Evolutionary conservation across 2,113 vertebrate species (phyloP).

Genomic region (Brachyhypopomus gauderio): DNA sequence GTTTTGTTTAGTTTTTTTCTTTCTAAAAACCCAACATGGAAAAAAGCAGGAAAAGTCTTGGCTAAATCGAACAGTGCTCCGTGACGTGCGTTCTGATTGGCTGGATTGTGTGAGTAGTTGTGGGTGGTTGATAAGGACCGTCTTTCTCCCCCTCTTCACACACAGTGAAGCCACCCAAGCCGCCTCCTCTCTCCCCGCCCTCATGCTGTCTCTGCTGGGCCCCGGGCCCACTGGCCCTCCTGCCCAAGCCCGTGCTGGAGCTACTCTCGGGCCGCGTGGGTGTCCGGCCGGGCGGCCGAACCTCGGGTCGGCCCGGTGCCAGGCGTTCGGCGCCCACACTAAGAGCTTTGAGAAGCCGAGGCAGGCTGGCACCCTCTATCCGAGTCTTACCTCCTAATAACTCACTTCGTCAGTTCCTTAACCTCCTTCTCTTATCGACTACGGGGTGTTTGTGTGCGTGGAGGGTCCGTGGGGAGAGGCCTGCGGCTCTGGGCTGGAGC

Average conservation of each 20-base stretch:
- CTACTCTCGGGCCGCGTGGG: neutral
- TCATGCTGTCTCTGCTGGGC: no score
- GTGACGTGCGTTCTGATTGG: slow-evolving; percentile 38
- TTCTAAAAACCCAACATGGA: no score
- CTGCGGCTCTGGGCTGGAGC: no score
- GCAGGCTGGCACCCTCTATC: neutral
- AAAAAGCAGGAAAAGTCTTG: slow-evolving; percentile 11
- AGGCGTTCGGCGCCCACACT: no score
- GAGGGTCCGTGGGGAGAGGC: no score
- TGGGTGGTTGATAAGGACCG: neutral
- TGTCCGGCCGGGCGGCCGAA: neutral
- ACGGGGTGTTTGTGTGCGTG: neutral
- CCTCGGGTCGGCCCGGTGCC: no score
- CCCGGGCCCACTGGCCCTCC: neutral
- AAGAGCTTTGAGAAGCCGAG: slow-evolving; percentile 4
- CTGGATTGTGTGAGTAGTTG: slow-evolving; percentile 17
- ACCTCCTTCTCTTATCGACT: no score
- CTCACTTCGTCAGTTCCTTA: neutral
- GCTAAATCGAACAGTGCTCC: neutral
- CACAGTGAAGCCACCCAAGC: neutral
- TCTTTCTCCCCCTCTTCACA: neutral
- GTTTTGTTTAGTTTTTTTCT: neutral
- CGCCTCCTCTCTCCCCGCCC: no score
- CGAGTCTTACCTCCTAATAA: neutral
- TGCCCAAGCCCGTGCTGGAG: neutral